Evolutionary conservation across 2,113 vertebrate species (phyloP).

Genomic region (Elaphurus davidianus): DNA sequence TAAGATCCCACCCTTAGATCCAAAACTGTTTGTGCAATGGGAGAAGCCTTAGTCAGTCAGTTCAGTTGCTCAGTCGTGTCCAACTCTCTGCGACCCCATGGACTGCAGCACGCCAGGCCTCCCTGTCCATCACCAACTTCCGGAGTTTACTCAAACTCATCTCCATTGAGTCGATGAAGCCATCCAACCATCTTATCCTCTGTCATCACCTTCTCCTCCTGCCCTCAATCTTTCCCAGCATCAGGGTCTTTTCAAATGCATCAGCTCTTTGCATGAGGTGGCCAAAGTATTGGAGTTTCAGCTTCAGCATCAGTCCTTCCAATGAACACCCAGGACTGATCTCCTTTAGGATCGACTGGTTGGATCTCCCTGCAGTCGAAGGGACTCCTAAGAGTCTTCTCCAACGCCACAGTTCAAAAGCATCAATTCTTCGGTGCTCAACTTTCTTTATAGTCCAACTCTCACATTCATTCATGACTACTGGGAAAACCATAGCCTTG

Average conservation of each 20-base stretch:
- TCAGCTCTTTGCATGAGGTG: rapidly evolving
- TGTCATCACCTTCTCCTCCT: not conserved
- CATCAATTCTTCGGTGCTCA: rapidly evolving
- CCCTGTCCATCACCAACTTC: not conserved
- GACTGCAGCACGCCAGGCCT: not conserved
- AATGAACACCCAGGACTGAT: not conserved
- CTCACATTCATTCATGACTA: not conserved
- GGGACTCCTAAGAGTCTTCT: not conserved
- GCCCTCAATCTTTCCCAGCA: not conserved
- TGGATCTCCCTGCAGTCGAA: not conserved
- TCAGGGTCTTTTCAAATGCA: not conserved
- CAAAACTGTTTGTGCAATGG: slow-evolving; percentile 23
- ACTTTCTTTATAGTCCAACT: not conserved
- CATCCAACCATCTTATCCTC: not conserved
- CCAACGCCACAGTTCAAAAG: not conserved
- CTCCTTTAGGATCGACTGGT: not conserved
- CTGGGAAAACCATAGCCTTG: not conserved
- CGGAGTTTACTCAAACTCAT: not conserved
- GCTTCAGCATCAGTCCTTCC: not conserved
- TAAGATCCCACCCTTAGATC: not conserved
- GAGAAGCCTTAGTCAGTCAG: not conserved
- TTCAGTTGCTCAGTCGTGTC: not conserved
- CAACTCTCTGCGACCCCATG: not conserved
- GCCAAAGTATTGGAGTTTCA: not conserved
- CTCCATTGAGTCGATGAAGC: not conserved